Conservation (phyloP, 2,888 invertebrate genomes). For the Cistogaster globosa region DNA sequence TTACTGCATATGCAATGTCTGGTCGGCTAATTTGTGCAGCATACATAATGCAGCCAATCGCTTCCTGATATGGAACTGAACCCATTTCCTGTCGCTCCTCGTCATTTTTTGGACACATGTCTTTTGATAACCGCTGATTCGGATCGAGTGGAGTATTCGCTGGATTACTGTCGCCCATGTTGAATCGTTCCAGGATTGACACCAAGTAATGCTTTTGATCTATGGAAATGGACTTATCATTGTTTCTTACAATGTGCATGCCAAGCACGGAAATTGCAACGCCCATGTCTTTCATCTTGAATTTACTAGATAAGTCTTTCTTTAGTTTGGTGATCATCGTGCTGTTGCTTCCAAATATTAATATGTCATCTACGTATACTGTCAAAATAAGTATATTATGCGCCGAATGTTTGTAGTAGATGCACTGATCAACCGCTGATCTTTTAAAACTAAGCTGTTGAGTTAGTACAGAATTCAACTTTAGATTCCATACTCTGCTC, state of each 20-base stretch:
- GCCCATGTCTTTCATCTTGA: slow-evolving; percentile 59
- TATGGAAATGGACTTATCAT: slow-evolving; percentile 44
- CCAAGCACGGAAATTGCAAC: slow-evolving; percentile 46
- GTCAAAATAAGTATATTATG: slow-evolving; percentile 45
- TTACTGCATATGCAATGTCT: too few species aligned
- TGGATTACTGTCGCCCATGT: too few species aligned
- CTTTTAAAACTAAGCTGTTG: slow-evolving; percentile 8
- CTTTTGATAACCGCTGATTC: too few species aligned
- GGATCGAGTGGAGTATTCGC: too few species aligned
- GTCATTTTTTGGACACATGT: too few species aligned
- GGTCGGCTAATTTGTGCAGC: too few species aligned
- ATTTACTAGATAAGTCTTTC: slow-evolving; percentile 38
- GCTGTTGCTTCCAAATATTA: slow-evolving; percentile 49
- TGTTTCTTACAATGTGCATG: slow-evolving; percentile 32
- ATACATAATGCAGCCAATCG: too few species aligned
- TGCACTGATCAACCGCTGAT: slow-evolving; percentile 39
- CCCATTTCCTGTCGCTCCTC: too few species aligned
- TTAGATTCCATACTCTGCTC: slow-evolving; percentile 17
- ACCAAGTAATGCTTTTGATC: slow-evolving; percentile 63
- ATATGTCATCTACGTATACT: slow-evolving; percentile 68
- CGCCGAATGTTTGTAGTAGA: background rate
- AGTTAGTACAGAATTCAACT: slow-evolving; percentile 6
- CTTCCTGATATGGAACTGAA: too few species aligned
- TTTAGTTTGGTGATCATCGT: slow-evolving; percentile 37
- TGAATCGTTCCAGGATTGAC: slow-evolving; percentile 39